phyloP scores from a whole-genome alignment of 2,113 vertebrate species.

The Stegostoma tigrinum region DNA sequence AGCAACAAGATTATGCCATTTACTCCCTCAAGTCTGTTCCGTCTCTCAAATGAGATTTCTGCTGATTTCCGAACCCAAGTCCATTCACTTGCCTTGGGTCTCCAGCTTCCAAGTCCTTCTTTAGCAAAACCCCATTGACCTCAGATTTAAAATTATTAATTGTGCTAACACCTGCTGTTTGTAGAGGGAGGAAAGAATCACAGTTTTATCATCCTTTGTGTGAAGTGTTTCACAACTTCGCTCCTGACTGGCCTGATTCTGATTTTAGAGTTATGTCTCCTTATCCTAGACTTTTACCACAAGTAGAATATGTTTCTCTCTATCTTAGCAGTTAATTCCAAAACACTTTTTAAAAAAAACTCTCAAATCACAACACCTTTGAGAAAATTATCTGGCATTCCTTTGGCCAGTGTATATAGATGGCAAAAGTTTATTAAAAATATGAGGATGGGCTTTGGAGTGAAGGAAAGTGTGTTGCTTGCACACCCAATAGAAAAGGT shows the following conservation, averaged over 20 bases:
- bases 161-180: too few relatives aligned
- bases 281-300: background rate
- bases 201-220: background rate
- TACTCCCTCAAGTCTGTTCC: background rate
- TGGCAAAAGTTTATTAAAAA: background rate
- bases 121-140: too few relatives aligned
- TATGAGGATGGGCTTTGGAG: background rate
- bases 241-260: background rate
- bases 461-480: too few relatives aligned
- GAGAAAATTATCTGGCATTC: background rate
- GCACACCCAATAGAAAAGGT: too few relatives aligned
- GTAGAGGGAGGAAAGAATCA: too few relatives aligned
- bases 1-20: background rate
- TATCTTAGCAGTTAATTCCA: background rate
- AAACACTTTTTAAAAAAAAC: background rate
- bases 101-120: background rate
- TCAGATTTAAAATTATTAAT: too few relatives aligned
- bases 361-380: background rate
- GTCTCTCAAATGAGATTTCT: background rate
- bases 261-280: background rate
- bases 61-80: background rate
- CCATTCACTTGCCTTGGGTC: background rate
- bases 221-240: background rate
- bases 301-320: background rate
- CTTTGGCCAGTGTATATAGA: background rate